These are phyloP conservation scores for Teleopsis dalmanni DNA, from an alignment of 1,140 invertebrate genomes.

Conservation along the genomic window DNA sequence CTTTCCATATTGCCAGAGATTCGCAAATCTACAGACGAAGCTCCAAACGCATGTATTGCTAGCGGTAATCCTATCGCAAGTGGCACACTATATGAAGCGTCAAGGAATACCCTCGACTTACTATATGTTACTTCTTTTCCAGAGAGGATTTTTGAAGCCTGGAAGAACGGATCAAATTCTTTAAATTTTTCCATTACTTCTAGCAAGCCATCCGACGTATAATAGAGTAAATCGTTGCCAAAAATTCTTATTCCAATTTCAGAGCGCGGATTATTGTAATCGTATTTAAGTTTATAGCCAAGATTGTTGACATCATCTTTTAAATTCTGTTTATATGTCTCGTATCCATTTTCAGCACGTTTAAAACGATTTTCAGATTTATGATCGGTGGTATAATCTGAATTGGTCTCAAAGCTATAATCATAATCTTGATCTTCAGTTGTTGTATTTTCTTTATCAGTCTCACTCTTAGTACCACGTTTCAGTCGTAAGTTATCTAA, in stretches of 20 bases:
- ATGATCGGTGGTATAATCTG: too few species aligned
- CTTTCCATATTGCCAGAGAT: conserved; percentile 59
- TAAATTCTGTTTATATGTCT: conserved; percentile 20
- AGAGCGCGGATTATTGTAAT: conserved; percentile 51
- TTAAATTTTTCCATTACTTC: conserved; percentile 56
- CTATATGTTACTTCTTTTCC: conserved; percentile 72
- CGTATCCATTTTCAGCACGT: conserved; percentile 9
- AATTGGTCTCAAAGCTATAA: conserved; percentile 21
- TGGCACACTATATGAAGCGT: conserved; percentile 77
- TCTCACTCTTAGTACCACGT: conserved; percentile 16
- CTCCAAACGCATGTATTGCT: conserved; percentile 74
- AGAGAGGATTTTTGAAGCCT: conserved; percentile 62
- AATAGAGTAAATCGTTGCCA: conserved; percentile 70
- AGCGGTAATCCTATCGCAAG: conserved; percentile 78
- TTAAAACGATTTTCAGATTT: conserved; percentile 14
- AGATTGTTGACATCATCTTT: conserved; percentile 28
- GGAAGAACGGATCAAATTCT: conserved; percentile 59
- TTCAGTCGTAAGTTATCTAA: conserved; percentile 31
- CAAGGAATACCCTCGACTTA: conserved; percentile 73
- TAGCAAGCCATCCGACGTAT: conserved; percentile 56
- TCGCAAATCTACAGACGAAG: conserved; percentile 73
- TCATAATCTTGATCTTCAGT: conserved; percentile 16
- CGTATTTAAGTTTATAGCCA: conserved; percentile 40
- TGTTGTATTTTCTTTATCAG: not conserved
- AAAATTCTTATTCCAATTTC: conserved; percentile 59